Conservation (phyloP, 2,888 invertebrate species). For the Nemoura dubitans region DNA sequence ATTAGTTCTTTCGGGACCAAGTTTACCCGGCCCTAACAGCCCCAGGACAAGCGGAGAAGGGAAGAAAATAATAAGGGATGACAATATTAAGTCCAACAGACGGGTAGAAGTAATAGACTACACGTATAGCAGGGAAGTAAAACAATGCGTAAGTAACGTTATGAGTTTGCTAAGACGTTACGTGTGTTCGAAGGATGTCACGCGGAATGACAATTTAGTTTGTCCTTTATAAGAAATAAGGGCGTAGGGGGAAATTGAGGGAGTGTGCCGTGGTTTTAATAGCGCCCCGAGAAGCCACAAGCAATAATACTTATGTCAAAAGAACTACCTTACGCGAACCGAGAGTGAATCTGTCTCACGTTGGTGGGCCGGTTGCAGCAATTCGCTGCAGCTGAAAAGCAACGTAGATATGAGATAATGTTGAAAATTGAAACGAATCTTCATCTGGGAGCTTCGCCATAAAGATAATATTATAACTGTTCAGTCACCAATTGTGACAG, state of each 20-base stretch:
- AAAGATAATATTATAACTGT: too few relatives aligned
- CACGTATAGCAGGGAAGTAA: background rate
- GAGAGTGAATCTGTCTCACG: background rate
- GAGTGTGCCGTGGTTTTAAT: background rate
- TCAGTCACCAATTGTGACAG: too few relatives aligned
- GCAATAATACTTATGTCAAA: constrained; percentile 14
- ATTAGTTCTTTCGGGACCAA: constrained; percentile 45
- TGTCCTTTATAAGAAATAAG: constrained; percentile 28
- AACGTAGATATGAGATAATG: too few relatives aligned
- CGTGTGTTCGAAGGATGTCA: constrained; percentile 37
- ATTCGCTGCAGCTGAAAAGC: too few relatives aligned
- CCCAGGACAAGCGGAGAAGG: constrained; percentile 36
- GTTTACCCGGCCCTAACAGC: constrained; percentile 37
- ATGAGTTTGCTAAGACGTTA: constrained; percentile 18
- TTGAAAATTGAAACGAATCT: too few relatives aligned
- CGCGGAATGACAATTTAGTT: constrained; percentile 43
- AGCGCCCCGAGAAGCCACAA: background rate
- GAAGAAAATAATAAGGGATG: constrained; percentile 48
- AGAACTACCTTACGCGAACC: background rate
- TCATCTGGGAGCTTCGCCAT: too few relatives aligned
- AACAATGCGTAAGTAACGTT: constrained; percentile 39
- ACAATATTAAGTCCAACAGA: constrained; percentile 43
- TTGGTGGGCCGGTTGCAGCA: too few relatives aligned
- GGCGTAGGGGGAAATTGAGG: constrained; percentile 3
- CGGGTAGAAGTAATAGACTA: constrained; percentile 31